Evolutionary conservation across 2,113 vertebrate genomes (phyloP), one percentile per base, ranked within the genome.

Genomic region (Sylvietta virens): DNA sequence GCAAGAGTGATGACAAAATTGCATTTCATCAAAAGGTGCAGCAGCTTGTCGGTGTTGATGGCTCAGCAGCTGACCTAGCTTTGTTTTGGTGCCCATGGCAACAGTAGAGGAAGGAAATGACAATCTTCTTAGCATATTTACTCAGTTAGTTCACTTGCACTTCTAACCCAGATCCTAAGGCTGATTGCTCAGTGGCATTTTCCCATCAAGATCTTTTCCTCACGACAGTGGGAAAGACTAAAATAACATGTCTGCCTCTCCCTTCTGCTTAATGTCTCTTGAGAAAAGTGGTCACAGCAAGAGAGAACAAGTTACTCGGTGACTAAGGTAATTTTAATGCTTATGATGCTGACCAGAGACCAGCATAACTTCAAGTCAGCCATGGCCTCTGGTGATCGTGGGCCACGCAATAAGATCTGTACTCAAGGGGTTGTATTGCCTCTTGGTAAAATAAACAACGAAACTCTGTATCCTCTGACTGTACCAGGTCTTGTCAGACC

Each of bases 111-210:
- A 94, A 94, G 93, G 96, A 97, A 96, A 86, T 97, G 8, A 92
- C 73, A 50, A 70, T 74, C 12, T 0, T 57, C 60, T 80, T 51
- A 57, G 77, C 77, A 24, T 87, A 93, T 91, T 96, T 95, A 83
- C 78, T 93, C 86, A 81, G 22, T 94, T 94, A 92, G 92, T 96
- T 96, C 94, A 92, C 81, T 95, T 96, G 90, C 84, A 60, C 87
- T 95, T 92, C 74, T 94, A 79, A 92, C 84, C 88, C 80, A 27
- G n/a, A 58, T 80, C 64, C 60, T 73, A 23, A 87, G 81, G 71
- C 74, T 4, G 7, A 89, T 87, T 13, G 1, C 76, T 92, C 64
- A 33, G 51, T 79, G 80, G 51, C 67, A 47, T 90, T 94, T 96
- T 95, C 78, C 67, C 88, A 86, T 64, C 28, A 35, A 81, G 80